These are phyloP conservation scores for Vanessa cardui DNA, from an alignment of 2,888 invertebrate species.

Conservation along the genomic window DNA sequence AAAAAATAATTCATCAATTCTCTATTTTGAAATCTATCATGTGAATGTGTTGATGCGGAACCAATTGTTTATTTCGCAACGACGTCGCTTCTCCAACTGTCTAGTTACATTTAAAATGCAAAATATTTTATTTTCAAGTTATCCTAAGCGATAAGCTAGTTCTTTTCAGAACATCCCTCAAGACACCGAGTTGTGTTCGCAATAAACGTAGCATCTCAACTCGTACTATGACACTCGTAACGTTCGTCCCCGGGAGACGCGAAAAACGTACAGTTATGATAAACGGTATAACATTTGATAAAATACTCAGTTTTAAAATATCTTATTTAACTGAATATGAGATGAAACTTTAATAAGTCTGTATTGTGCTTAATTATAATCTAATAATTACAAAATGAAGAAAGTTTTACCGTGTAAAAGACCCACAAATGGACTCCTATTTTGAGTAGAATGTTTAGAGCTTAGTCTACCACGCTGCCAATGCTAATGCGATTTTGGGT, in stretches of 20 bases:
- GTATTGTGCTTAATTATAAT: no score
- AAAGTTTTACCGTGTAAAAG: no score
- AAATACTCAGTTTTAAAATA: background rate
- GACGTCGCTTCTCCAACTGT: background rate
- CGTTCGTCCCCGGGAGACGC: slow-evolving; percentile 16
- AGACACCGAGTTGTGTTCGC: slow-evolving; percentile 16
- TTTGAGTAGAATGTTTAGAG: no score
- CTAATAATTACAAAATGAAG: no score
- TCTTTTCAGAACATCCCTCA: slow-evolving; percentile 14
- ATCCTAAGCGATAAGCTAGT: slow-evolving; percentile 12
- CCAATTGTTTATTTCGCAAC: background rate
- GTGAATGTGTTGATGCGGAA: background rate
- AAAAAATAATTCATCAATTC: background rate
- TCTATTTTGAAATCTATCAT: background rate
- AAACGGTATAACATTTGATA: slow-evolving; percentile 11
- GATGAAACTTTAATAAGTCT: no score
- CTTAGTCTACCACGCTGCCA: no score
- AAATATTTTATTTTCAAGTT: slow-evolving; percentile 12
- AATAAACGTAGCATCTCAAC: slow-evolving; percentile 16
- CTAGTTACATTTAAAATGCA: slow-evolving; percentile 1
- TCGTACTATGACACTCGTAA: slow-evolving; percentile 10
- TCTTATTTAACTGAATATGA: background rate
- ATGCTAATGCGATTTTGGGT: no score
- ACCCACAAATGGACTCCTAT: no score
- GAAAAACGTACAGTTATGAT: slow-evolving; percentile 14